A percentile compares a stretch with the other conserved stretches of the same genome.
These are phyloP conservation scores for Dinoponera quadriceps DNA, from an alignment of 1,140 invertebrate species.

Conservation along the genomic window DNA sequence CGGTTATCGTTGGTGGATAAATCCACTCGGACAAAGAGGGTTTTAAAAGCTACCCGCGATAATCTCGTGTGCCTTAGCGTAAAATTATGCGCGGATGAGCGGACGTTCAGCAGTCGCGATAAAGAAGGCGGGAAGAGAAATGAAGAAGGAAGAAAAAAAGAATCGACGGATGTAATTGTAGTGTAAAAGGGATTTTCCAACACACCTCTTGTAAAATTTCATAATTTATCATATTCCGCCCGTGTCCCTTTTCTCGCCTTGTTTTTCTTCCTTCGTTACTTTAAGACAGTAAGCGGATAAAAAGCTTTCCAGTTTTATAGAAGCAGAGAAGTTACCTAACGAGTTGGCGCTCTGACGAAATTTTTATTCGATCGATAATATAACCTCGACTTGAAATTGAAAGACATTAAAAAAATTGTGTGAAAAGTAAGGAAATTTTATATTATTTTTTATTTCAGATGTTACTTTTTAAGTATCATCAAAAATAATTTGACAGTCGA, in stretches of 20 bases:
- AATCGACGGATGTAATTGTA: not conserved
- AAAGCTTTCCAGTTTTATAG: not conserved
- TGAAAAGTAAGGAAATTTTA: not conserved
- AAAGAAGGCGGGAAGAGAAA: too few relatives aligned
- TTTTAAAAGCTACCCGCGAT: not conserved
- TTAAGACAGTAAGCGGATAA: not conserved
- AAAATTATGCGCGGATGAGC: too few relatives aligned
- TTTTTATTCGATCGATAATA: not conserved
- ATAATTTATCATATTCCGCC: not conserved
- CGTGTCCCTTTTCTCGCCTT: not conserved
- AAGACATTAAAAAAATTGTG: not conserved
- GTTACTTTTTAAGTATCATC: not conserved
- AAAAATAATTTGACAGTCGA: not conserved
- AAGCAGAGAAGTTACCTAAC: not conserved
- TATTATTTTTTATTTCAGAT: not conserved
- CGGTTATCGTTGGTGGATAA: slow-evolving; percentile 1
- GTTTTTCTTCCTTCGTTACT: not conserved
- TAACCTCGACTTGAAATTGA: not conserved
- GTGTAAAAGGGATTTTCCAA: not conserved
- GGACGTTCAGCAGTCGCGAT: too few relatives aligned
- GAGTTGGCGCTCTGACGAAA: not conserved
- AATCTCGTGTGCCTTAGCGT: not conserved
- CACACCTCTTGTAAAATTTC: not conserved
- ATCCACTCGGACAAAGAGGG: not conserved
- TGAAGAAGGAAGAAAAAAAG: too few relatives aligned